Evolutionary conservation across 2,797 vertebrate species (phyloP), one percentile per base, ranked within the genome.

Genomic region (Phoxinus dragarum): DNA sequence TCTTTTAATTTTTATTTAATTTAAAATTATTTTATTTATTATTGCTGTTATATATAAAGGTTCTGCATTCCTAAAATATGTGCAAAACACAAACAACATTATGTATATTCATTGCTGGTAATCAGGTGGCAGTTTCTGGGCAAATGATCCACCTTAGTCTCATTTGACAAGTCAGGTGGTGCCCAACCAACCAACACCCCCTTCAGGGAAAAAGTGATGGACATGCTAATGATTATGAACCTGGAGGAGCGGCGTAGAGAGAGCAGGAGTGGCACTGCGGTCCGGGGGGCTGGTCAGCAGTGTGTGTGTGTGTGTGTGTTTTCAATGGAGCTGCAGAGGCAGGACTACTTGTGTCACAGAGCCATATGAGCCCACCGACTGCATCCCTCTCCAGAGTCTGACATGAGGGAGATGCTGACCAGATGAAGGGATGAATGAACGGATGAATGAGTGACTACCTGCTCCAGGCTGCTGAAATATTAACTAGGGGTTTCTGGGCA

Each of bases 401-500:
- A 92, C 90, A 79, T 88, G 85, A 89, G 85, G 85, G 88, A 92
- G 88, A 80, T 89, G 89, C 86, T 84, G 91, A 90, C 89, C 87
- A 82, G 90, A 89, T 31, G 78, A 82, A 73, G 10, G 52, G 64
- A 75, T 82, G 68, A 31, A 69, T 27, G 66, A 82, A 80, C 4
- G 84, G 89, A 92, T 90, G 92, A 89, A 89, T 91, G 92, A 91
- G 81, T 88, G 87, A 61, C 86, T 93, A 92, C 93, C 93, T 93
- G 91, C 92, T 92, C 92, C 91, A 91, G 54, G 68, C 75, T 90
- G 91, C 92, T 94, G 92, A 91, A 89, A 93, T 90, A 93, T 93
- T 92, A 91, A 90, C 89, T 40, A 71, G 91, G 86, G 88, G 79
- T 92, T 88, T 90, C 80, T 86, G 91, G 92, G 68, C 64, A 88